phyloP scores from a whole-genome alignment of 2,888 invertebrate genomes.

The Papilio demoleus region DNA sequence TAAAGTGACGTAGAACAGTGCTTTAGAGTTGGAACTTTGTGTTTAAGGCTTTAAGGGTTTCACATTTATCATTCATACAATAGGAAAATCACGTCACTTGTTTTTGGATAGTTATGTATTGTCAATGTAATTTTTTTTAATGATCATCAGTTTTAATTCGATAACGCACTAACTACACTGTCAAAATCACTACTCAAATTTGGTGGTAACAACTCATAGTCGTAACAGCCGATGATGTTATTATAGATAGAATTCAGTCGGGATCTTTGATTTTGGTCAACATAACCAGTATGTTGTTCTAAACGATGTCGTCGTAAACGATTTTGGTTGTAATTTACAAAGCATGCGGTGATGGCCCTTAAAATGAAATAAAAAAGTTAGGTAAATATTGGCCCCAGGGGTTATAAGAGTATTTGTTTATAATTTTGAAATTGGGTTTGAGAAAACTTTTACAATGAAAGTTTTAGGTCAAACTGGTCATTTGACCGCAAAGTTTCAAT shows the following conservation, averaged over 20 bases:
- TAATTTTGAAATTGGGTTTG: slow-evolving; percentile 26
- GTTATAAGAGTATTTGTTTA: slow-evolving; percentile 18
- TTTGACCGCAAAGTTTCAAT: slow-evolving; percentile 30
- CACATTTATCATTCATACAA: slow-evolving; percentile 18
- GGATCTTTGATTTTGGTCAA: no score
- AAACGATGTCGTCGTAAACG: no score
- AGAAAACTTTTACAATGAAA: slow-evolving; percentile 24
- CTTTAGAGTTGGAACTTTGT: slow-evolving; percentile 27
- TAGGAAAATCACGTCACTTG: neutral
- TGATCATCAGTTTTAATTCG: no score
- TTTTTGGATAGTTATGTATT: neutral
- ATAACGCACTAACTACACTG: no score
- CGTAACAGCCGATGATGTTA: no score
- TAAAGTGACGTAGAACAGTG: slow-evolving; percentile 31
- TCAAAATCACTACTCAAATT: no score
- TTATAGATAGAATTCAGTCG: no score
- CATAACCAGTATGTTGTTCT: no score
- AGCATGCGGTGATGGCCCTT: no score
- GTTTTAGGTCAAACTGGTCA: slow-evolving; percentile 30
- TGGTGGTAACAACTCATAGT: no score
- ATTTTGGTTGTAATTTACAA: no score
- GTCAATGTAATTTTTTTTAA: neutral
- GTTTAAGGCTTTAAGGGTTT: slow-evolving; percentile 19
- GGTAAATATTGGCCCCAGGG: neutral
- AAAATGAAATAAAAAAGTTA: slow-evolving; percentile 9